Evolutionary conservation across 2,113 vertebrate species (phyloP).

Genomic region (Uropsilus gracilis): DNA sequence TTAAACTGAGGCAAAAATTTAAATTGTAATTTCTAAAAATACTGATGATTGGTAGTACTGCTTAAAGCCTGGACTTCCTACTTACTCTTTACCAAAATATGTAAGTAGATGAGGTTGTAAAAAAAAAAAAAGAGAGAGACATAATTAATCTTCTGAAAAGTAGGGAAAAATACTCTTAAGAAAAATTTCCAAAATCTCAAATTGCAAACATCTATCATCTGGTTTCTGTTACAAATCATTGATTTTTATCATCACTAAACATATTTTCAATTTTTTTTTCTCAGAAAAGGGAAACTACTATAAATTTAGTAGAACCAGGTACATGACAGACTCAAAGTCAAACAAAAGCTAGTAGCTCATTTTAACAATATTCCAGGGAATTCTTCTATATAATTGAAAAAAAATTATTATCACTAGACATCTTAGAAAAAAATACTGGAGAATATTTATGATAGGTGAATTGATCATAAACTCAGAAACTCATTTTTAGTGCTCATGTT

Average conservation of each 20-base stretch:
- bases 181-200: conserved; percentile 40
- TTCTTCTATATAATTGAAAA: not conserved
- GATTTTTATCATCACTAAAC: not conserved
- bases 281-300: not conserved
- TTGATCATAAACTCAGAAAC: conserved; percentile 9
- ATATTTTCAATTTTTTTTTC: not conserved
- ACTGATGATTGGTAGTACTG: not conserved
- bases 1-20: conserved; percentile 10
- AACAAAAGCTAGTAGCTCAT: not conserved
- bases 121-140: not conserved
- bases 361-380: not conserved
- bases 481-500: conserved; percentile 18
- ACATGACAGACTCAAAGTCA: too few relatives aligned
- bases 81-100: conserved; percentile 35
- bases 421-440: not conserved
- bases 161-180: not conserved
- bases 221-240: not conserved
- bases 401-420: not conserved
- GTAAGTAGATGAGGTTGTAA: not conserved
- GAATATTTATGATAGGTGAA: not conserved
- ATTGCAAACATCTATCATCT: not conserved
- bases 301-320: not conserved
- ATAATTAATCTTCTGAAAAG: not conserved
- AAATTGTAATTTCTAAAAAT: conserved; percentile 25
- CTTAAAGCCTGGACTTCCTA: not conserved